Base-by-base conservation (phyloP, 1,140 invertebrate genomes). In the Psilanteris sp. region DNA sequence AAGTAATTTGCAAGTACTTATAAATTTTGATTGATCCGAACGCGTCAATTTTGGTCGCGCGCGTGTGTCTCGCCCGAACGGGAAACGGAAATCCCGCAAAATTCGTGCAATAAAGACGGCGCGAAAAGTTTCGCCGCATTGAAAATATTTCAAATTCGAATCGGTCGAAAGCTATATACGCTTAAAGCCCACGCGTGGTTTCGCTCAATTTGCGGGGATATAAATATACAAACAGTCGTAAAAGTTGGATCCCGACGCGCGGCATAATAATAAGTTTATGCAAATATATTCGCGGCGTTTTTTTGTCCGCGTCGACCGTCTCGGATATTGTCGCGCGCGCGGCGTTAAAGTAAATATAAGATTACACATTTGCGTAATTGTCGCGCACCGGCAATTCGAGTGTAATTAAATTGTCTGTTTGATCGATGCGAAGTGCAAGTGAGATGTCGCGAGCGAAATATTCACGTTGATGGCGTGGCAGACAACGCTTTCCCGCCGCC, bases 341-440 rank as follows among this genome's bases (percentile, higher is more conserved):
- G 50, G 11, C 18, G 18, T n/a, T 52, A 61, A 70, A 70, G 36
- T 48, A 50, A 57, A 39, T 57, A 50, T 48, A 41, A 68, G 43
- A 34, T 70, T 71, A 52, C 43, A 26, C 37, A 70, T 70, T 59
- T 44, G 37, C 43, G 32, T 73, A 73, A 66, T 66, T 73, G 52
- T 52, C 36, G 61, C 13, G 39, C 10, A 13, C 39, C 32, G 29
- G 44, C 3, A 54, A 59, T 54, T 54, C 36, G 32, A 52, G 70
- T 20, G 39, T 50, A 75, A 75, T 75, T 48, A 62, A 67, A 62
- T 75, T 68, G 54, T 14, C 54, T 15, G 52, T 54, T 62, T 67
- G 71, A 75, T 75, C 71, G 71, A 68, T 50, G 55, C 18, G 71
- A 75, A 68, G 54, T 55, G 37, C 34, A 52, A 55, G 50, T 18